Evolutionary conservation across 2,113 vertebrate species (phyloP).

Genomic region (Lycaon pictus): DNA sequence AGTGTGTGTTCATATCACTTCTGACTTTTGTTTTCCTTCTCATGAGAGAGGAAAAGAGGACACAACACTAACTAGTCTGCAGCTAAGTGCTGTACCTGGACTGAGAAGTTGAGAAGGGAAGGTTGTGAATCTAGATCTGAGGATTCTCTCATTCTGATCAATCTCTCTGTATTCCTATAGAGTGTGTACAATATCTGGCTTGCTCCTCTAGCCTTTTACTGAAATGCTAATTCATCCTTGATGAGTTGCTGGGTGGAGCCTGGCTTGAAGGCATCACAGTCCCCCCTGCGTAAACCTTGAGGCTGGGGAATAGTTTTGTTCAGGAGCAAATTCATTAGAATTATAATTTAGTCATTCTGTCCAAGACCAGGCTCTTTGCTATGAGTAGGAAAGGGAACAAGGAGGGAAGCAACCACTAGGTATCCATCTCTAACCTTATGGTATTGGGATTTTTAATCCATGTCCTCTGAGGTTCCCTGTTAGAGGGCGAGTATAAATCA

Average conservation of each 20-base stretch:
- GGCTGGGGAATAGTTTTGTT: not conserved
- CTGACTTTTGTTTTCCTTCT: not conserved
- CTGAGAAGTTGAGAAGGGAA: not conserved
- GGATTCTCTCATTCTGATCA: accelerated
- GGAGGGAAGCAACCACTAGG: not conserved
- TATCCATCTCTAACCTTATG: not conserved
- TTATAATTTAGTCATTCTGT: not conserved
- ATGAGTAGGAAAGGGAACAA: not conserved
- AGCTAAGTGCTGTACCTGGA: not conserved
- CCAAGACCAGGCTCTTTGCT: not conserved
- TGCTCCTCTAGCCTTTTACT: not conserved
- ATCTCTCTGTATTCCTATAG: not conserved
- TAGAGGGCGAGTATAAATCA: not conserved
- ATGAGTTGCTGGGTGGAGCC: not conserved
- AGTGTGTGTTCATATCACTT: not conserved
- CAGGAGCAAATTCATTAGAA: not conserved
- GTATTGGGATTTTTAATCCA: not conserved
- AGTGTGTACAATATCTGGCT: not conserved
- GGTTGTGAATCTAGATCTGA: not conserved
- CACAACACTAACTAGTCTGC: not conserved
- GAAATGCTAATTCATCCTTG: not conserved
- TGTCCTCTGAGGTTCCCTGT: not conserved
- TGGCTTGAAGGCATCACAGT: not conserved
- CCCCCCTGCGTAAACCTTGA: not conserved
- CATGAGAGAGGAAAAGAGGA: not conserved